Conservation (phyloP, 2,113 vertebrate species). For the Oncorhynchus nerka region DNA sequence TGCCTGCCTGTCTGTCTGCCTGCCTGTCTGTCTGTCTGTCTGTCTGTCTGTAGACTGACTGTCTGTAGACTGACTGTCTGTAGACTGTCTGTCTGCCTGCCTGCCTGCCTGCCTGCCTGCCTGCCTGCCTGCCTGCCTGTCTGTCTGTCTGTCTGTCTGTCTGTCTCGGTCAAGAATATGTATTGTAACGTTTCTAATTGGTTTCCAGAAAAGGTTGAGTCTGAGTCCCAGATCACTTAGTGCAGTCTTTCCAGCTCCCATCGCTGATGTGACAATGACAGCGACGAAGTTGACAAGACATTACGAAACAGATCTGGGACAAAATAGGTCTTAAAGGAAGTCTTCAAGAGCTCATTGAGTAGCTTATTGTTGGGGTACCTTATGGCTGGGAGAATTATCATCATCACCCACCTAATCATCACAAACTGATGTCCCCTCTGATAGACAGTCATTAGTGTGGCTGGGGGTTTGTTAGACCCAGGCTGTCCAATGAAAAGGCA, state of each 20-base stretch:
- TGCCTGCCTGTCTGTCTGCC: no score
- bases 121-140: no score
- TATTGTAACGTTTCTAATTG: conserved; percentile 29
- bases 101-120: no score
- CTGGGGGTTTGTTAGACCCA: background rate
- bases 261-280: no score
- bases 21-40: no score
- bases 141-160: background rate
- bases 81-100: no score
- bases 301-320: no score
- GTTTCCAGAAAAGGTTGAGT: background rate
- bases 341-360: conserved; percentile 52
- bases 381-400: conserved; percentile 53
- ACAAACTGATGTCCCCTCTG: conserved; percentile 7
- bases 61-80: no score
- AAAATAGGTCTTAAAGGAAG: conserved; percentile 30
- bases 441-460: conserved; percentile 9
- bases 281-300: no score
- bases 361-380: conserved; percentile 62
- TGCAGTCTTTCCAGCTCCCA: no score
- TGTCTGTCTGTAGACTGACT: no score
- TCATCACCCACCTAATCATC: conserved; percentile 18
- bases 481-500: background rate
- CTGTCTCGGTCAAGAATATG: conserved; percentile 8
- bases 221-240: no score